Evolutionary conservation across 2,113 vertebrate genomes (phyloP).

Genomic region (Oreochromis aureus): DNA sequence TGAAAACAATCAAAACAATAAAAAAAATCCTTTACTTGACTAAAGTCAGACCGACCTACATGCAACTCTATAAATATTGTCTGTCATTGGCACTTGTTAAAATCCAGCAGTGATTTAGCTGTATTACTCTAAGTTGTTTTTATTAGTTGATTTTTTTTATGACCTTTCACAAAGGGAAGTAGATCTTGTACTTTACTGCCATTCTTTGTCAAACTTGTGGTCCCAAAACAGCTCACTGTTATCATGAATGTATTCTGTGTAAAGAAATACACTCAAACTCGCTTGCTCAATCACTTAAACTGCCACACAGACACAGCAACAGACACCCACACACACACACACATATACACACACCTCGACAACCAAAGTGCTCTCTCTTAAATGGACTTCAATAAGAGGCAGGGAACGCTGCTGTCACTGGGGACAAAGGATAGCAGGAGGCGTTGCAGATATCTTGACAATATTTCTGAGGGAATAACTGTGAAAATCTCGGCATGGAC

Average conservation of each 20-base stretch:
- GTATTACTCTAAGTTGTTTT: background rate
- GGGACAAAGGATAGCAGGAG: slow-evolving; percentile 52
- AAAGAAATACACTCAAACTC: slow-evolving; percentile 45
- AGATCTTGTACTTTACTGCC: slow-evolving; percentile 16
- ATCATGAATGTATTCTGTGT: slow-evolving; percentile 70
- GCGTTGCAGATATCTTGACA: slow-evolving; percentile 52
- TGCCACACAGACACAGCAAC: slow-evolving; percentile 38
- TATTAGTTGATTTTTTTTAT: background rate
- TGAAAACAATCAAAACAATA: background rate
- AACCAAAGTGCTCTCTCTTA: slow-evolving; percentile 82
- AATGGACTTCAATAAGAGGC: slow-evolving; percentile 69
- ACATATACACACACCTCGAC: slow-evolving; percentile 57
- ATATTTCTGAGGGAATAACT: slow-evolving; percentile 68
- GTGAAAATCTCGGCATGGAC: slow-evolving; percentile 58
- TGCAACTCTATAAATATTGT: background rate
- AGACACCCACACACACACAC: background rate
- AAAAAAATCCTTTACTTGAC: background rate
- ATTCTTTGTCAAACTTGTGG: slow-evolving; percentile 30
- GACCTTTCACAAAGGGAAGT: background rate
- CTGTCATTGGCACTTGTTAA: background rate
- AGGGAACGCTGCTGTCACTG: slow-evolving; percentile 53
- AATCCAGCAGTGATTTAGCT: background rate
- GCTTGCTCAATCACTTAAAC: slow-evolving; percentile 48
- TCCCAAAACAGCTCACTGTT: slow-evolving; percentile 52
- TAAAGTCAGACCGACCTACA: background rate